phyloP scores from a whole-genome alignment of 1,140 invertebrate genomes.

The Magallana ariakensis region DNA sequence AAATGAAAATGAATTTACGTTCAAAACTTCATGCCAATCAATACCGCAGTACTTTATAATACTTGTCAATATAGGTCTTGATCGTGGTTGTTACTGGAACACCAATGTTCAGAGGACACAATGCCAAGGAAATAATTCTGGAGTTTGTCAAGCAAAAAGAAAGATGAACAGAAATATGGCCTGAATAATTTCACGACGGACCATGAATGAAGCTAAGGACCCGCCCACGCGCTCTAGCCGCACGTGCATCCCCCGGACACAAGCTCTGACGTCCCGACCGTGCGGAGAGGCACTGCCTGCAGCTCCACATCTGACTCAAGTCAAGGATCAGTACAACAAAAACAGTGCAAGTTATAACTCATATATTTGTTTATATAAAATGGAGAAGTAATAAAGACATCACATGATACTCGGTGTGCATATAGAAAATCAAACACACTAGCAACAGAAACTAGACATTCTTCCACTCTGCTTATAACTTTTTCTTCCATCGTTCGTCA shows the following conservation, averaged over 20 bases:
- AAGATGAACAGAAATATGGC: background rate
- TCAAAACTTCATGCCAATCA: too few relatives aligned
- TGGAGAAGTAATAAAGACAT: constrained; percentile 11
- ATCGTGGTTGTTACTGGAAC: too few relatives aligned
- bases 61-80: too few relatives aligned
- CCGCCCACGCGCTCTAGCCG: background rate
- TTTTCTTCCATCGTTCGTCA: background rate
- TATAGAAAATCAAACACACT: background rate
- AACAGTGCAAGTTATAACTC: background rate
- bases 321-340: constrained; percentile 23
- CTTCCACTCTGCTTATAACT: constrained; percentile 12
- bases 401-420: constrained; percentile 26
- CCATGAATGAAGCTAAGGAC: background rate
- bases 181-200: background rate
- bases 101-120: too few relatives aligned
- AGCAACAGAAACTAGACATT: background rate
- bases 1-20: too few relatives aligned
- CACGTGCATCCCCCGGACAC: constrained; percentile 33
- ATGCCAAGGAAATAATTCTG: too few relatives aligned
- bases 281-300: background rate
- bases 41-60: too few relatives aligned
- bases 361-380: constrained; percentile 1
- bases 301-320: constrained; percentile 21
- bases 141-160: too few relatives aligned
- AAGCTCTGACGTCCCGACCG: constrained; percentile 16